A percentile compares a stretch with the other conserved stretches of the same genome.
phyloP scores from a whole-genome alignment of 1,140 invertebrate genomes.

The Brachystomella parvula region DNA sequence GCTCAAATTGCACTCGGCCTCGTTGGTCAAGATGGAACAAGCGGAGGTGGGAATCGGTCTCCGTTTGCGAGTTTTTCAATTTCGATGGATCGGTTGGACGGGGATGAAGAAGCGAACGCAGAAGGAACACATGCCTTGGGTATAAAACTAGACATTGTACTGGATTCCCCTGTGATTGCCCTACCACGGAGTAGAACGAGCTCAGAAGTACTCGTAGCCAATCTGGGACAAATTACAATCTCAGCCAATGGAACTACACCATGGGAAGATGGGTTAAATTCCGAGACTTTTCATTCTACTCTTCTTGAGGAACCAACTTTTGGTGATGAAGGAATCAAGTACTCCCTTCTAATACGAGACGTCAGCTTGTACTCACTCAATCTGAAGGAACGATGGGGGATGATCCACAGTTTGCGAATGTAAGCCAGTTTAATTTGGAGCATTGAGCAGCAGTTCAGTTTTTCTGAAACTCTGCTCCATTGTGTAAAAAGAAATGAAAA shows the following conservation, averaged over 20 bases:
- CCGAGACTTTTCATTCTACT: not conserved
- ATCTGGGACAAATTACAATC: constrained; percentile 79
- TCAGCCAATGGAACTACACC: constrained; percentile 38
- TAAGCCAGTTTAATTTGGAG: constrained; percentile 17
- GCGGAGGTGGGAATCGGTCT: constrained; percentile 1
- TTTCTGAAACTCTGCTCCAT: too few species aligned
- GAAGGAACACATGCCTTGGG: not conserved
- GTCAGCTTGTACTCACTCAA: constrained; percentile 81
- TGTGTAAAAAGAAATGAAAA: constrained; percentile 11
- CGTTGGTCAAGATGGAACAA: constrained; percentile 49
- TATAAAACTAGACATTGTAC: constrained; percentile 54
- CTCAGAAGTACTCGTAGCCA: constrained; percentile 77
- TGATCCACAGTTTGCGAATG: constrained; percentile 34
- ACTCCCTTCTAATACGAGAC: constrained; percentile 61
- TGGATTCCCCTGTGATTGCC: constrained; percentile 84
- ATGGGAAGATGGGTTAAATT: not conserved
- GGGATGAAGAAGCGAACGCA: constrained; percentile 10
- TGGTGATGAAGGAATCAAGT: constrained; percentile 25
- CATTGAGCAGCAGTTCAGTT: too few species aligned
- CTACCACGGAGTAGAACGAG: constrained; percentile 69
- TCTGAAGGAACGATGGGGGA: constrained; percentile 44
- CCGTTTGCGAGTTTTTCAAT: constrained; percentile 36
- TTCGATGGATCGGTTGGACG: constrained; percentile 27
- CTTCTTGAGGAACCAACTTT: not conserved
- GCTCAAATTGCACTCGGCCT: constrained; percentile 88